These are phyloP conservation scores for Thripadectes ignobilis DNA, from an alignment of 2,797 vertebrate genomes.

Conservation along the genomic window DNA sequence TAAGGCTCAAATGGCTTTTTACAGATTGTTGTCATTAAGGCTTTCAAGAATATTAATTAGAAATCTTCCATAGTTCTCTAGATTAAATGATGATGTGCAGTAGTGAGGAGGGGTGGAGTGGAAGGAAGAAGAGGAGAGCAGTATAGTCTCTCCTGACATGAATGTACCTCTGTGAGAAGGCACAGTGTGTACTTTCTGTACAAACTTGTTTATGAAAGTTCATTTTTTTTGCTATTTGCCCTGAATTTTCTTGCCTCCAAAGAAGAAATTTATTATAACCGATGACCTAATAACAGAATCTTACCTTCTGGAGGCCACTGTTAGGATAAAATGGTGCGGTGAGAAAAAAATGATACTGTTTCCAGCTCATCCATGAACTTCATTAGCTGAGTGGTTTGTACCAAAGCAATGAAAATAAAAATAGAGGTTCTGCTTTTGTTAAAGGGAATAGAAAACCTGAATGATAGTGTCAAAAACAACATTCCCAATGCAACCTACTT, in stretches of 20 bases:
- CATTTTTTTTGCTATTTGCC: not conserved
- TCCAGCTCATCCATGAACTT: not conserved
- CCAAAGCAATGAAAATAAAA: not conserved
- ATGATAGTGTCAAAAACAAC: not conserved
- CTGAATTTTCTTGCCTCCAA: not conserved
- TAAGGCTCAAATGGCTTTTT: not conserved
- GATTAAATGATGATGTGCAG: not conserved
- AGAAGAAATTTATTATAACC: not conserved
- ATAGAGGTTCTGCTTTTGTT: not conserved
- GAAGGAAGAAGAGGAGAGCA: not conserved
- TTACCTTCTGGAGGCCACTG: not conserved
- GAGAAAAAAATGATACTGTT: not conserved
- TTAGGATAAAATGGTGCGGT: not conserved
- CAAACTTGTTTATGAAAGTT: not conserved
- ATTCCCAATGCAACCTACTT: not conserved
- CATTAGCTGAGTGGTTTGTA: not conserved
- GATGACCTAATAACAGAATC: not conserved
- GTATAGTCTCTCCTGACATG: not conserved
- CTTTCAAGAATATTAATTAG: not conserved
- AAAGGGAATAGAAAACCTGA: not conserved
- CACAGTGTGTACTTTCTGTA: not conserved
- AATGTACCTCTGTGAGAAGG: not conserved
- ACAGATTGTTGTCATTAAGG: not conserved
- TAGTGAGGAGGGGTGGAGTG: not conserved
- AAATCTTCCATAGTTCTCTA: not conserved